Base-by-base conservation (phyloP, 2,888 invertebrate species). In the Dendrolimus pini region DNA sequence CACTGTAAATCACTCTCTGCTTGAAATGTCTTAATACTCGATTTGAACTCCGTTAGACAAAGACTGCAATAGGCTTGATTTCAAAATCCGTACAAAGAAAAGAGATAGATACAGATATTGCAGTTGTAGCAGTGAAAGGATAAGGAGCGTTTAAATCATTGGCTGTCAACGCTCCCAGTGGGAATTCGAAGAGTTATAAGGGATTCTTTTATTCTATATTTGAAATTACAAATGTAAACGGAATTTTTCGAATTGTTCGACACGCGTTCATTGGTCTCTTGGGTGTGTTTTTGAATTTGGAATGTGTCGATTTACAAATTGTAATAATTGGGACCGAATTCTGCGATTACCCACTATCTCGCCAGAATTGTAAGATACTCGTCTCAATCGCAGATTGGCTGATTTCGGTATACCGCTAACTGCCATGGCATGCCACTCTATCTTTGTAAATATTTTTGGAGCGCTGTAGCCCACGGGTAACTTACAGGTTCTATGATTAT, bases 161-260 rank as follows among this genome's bases (percentile, higher is more conserved):
- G 72, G 78, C 83, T 86, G 89, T 89, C 89, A 78, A 80, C 89
- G 89, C 83, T 74, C 89, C 85, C 89, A 85, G 88, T 89, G 89
- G 89, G 89, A 88, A 88, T 83, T 80, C 83, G 73, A 82, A 89
- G 89, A 90, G 83, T 89, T 90, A 90, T 90, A 81, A 79, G 81
- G 47, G 47, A 75, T 57, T 76, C 81, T 85, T 87, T 86, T 89
- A 89, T 90, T 89, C 88, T 89, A 89, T 88, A 88, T 89, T 89
- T 89, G 85, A 88, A 89, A 87, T 89, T 89, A 89, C 84, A 84
- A 83, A 86, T 85, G 87, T 85, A 79, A 84, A 85, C 79, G 74
- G 82, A 84, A 88, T 89, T 79, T 82, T 85, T 87, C 80, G 79
- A 80, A 83, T 68, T 71, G 72, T 69, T 66, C 66, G 72, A 47